Conservation (phyloP, 2,113 vertebrate genomes). For the Macquaria ambigua region DNA sequence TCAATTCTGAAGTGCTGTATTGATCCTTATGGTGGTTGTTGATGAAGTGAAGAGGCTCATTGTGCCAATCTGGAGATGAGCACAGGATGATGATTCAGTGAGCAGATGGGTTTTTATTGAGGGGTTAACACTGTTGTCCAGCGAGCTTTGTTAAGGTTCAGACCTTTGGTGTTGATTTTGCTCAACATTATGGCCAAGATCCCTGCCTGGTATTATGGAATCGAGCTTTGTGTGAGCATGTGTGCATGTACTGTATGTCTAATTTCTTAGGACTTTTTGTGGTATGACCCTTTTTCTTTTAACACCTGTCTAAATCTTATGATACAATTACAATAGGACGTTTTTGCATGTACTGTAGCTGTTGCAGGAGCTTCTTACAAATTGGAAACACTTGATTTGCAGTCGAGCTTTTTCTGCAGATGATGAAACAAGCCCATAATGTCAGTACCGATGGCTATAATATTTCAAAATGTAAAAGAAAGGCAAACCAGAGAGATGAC, state of each 20-base stretch:
- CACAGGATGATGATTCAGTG: constrained; percentile 31
- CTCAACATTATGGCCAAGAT: not conserved
- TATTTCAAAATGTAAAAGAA: constrained; percentile 13
- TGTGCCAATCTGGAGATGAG: constrained; percentile 38
- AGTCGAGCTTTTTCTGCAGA: not conserved
- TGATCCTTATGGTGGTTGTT: constrained; percentile 66
- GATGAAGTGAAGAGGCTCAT: constrained; percentile 71
- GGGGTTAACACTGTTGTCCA: constrained; percentile 27
- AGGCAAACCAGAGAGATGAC: not conserved
- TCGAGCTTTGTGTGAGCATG: constrained; percentile 9
- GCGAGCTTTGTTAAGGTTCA: constrained; percentile 24
- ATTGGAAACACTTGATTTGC: not conserved
- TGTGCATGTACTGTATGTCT: not conserved
- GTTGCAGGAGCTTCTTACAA: not conserved
- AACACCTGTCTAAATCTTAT: not conserved
- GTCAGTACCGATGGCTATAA: not conserved
- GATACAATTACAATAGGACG: not conserved
- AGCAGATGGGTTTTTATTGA: constrained; percentile 42
- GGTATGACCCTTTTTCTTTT: not conserved
- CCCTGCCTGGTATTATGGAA: constrained; percentile 5
- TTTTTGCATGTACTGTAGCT: not conserved
- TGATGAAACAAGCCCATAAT: constrained; percentile 9
- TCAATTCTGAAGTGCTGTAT: constrained; percentile 75
- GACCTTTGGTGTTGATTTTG: constrained; percentile 5
- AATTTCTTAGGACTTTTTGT: not conserved